These are phyloP conservation scores for Steinernema hermaphroditum DNA, from an alignment of 2,888 invertebrate genomes.

Conservation along the genomic window DNA sequence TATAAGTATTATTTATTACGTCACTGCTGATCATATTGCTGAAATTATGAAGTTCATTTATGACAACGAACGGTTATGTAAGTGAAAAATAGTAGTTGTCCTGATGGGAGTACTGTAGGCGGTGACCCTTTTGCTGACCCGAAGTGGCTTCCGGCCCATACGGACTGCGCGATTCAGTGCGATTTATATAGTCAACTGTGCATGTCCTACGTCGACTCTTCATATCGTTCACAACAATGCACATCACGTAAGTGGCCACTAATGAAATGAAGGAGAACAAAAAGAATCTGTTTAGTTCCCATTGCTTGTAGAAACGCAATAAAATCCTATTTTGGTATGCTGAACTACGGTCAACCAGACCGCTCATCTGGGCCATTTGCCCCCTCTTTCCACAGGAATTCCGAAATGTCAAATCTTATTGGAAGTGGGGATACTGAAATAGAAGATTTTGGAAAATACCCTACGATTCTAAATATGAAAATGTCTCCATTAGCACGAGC, in stretches of 20 bases:
- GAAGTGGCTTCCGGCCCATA: slow-evolving; percentile 47
- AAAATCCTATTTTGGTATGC: not conserved
- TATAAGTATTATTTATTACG: too few relatives aligned
- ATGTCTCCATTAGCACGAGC: slow-evolving; percentile 1
- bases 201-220: not conserved
- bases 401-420: not conserved
- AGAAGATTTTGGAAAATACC: not conserved
- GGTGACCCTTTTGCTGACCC: slow-evolving; percentile 46
- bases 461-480: not conserved
- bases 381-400: not conserved
- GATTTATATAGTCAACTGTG: slow-evolving; percentile 43
- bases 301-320: not conserved
- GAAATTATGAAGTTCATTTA: slow-evolving; percentile 39
- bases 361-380: too few relatives aligned
- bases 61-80: slow-evolving; percentile 40
- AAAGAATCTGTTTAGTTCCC: not conserved
- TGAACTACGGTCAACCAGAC: too few relatives aligned
- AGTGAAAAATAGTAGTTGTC: slow-evolving; percentile 1
- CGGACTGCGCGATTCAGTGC: slow-evolving; percentile 44
- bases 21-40: slow-evolving; percentile 6
- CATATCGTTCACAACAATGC: not conserved
- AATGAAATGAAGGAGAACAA: not conserved
- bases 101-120: slow-evolving; percentile 32
- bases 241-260: not conserved
- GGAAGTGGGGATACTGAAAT: not conserved